Conservation (phyloP, 2,797 vertebrate species). For the Avahi laniger region DNA sequence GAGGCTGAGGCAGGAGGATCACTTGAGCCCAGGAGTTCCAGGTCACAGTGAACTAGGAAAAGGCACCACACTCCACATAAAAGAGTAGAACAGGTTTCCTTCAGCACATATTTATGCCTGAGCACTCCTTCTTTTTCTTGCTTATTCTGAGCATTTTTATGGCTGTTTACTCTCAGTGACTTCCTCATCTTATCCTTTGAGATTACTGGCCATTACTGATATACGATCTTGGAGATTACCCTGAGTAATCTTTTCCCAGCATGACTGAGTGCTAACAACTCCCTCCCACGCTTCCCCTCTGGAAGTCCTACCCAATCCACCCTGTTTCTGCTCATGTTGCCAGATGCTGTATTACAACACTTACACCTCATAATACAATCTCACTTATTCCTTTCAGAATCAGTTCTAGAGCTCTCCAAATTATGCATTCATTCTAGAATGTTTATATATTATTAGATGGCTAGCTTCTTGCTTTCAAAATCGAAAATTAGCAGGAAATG, state of each 20-base stretch:
- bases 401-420: neutral
- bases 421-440: neutral
- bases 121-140: neutral
- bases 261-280: neutral
- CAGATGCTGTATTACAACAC: neutral
- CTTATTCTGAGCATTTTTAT: neutral
- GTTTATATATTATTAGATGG: neutral
- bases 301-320: neutral
- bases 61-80: neutral
- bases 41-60: neutral
- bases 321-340: neutral
- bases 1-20: neutral
- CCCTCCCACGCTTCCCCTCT: neutral
- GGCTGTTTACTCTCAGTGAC: neutral
- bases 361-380: neutral
- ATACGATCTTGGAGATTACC: neutral
- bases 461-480: slow-evolving; percentile 16
- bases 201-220: neutral
- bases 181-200: neutral
- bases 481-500: neutral
- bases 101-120: neutral
- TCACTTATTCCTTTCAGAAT: neutral
- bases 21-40: neutral
- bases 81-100: neutral
- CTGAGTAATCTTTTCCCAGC: neutral